Evolutionary conservation across 2,113 vertebrate genomes (phyloP), one percentile per base, ranked within the genome.

Genomic region (Etia nguti): DNA sequence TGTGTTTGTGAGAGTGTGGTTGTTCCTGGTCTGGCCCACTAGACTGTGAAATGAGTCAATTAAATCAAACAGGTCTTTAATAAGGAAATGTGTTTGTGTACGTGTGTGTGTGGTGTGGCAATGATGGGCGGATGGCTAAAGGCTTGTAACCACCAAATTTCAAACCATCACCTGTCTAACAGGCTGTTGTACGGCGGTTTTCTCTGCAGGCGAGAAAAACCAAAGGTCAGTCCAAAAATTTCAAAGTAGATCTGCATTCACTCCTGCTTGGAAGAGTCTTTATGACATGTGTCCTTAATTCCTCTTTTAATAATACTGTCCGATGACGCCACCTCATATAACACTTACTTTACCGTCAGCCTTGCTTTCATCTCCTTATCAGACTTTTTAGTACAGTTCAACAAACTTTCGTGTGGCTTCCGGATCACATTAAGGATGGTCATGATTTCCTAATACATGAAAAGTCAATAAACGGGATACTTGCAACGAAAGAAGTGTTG

Each of bases 11-110:
- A 85, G 34, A 73, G 57, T 48, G 38, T 29, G 38, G 31, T 24
- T 81, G 83, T 89, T 89, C 12, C 48, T 82, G 82, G 86, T 77
- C 83, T 88, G 92, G 62, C 60, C 89, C 92, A 93, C 75, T 83
- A 87, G 90, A 93, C 91, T 90, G 90, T 92, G 91, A 93, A 93
- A 93, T 93, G 54, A 94, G 84, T 84, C 93, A 87, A 91, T 93
- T 92, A 92, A 91, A 94, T 92, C 85, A 88, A 92, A 92, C 89
- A 92, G 82, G 86, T 88, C 81, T 94, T 89, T 87, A 93, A 92
- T 93, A 92, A 90, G 85, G 70, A 84, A 83, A 68, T 75, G 79
- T 83, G 89, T 52, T 60, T 83, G 36, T 57, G n/a, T 83, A 57
- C 9, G 26, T 38, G n/a, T 3, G 20, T 24, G 15, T 43, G 79